phyloP scores from a whole-genome alignment of 2,888 invertebrate genomes.

The Clostera curtula region DNA sequence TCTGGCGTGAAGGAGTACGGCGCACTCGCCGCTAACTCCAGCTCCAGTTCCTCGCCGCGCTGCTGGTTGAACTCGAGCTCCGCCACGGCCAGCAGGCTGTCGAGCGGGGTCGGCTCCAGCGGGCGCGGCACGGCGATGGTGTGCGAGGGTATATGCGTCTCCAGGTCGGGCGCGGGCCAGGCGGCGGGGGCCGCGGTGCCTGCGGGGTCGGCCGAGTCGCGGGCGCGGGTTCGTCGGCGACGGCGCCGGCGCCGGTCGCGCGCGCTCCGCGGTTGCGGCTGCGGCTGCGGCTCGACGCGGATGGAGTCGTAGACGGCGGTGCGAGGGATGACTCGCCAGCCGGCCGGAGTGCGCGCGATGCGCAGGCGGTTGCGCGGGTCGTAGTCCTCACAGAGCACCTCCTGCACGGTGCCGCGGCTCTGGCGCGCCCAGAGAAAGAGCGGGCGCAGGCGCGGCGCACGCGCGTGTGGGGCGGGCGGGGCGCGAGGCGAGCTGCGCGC shows the following conservation, averaged over 20 bases:
- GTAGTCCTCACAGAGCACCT: slow-evolving; percentile 91
- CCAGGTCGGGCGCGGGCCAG: slow-evolving; percentile 70
- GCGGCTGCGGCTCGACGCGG: slow-evolving; percentile 37
- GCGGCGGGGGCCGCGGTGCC: slow-evolving; percentile 29
- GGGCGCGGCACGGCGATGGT: slow-evolving; percentile 71
- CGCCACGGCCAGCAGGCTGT: slow-evolving; percentile 78
- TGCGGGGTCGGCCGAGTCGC: slow-evolving; percentile 26
- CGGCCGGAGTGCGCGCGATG: slow-evolving; percentile 85
- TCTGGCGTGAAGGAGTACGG: slow-evolving; percentile 49
- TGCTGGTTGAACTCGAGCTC: slow-evolving; percentile 79
- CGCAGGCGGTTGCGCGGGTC: slow-evolving; percentile 89
- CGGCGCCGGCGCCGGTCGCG: slow-evolving; percentile 31
- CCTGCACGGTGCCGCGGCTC: slow-evolving; percentile 85
- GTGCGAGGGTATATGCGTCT: slow-evolving; percentile 77
- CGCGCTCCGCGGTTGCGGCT: slow-evolving; percentile 28
- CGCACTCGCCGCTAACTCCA: slow-evolving; percentile 31
- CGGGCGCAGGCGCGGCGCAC: slow-evolving; percentile 81
- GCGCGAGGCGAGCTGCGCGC: slow-evolving; percentile 64
- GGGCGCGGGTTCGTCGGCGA: slow-evolving; percentile 21
- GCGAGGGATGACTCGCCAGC: slow-evolving; percentile 88
- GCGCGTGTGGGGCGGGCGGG: slow-evolving; percentile 82
- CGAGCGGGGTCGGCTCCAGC: slow-evolving; percentile 70
- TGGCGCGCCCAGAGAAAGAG: slow-evolving; percentile 91
- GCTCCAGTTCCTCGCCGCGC: slow-evolving; percentile 48
- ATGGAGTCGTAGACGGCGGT: slow-evolving; percentile 78